These are phyloP conservation scores for Eleginops maclovinus DNA, from an alignment of 2,113 vertebrate genomes.

Conservation along the genomic window DNA sequence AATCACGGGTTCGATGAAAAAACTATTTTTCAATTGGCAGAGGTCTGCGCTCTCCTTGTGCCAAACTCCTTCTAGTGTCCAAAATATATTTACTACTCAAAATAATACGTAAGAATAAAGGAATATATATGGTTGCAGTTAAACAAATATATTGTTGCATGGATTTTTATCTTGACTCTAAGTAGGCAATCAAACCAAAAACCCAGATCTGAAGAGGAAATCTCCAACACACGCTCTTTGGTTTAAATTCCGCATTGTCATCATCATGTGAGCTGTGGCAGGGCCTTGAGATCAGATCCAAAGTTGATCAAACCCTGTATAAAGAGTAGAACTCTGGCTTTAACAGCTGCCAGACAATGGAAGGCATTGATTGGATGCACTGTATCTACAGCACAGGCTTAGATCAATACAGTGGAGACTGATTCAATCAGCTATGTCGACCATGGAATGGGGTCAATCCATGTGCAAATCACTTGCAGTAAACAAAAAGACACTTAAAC, in stretches of 20 bases:
- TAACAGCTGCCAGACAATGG: slow-evolving; percentile 38
- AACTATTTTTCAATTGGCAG: too few relatives aligned
- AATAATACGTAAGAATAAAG: neutral
- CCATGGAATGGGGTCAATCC: neutral
- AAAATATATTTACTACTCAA: neutral
- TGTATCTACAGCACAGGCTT: slow-evolving; percentile 32
- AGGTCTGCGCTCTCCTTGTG: too few relatives aligned
- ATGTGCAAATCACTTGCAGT: slow-evolving; percentile 10
- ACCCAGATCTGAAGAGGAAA: neutral
- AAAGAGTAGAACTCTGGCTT: slow-evolving; percentile 43
- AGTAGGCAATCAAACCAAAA: neutral
- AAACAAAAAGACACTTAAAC: slow-evolving; percentile 12
- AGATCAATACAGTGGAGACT: slow-evolving; percentile 52
- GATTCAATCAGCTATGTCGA: slow-evolving; percentile 37
- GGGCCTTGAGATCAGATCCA: slow-evolving; percentile 23
- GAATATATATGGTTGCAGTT: neutral
- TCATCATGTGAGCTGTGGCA: slow-evolving; percentile 25
- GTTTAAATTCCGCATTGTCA: slow-evolving; percentile 28
- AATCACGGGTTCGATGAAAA: too few relatives aligned
- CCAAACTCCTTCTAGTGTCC: neutral
- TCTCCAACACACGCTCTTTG: slow-evolving; percentile 14
- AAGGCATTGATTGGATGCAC: slow-evolving; percentile 49
- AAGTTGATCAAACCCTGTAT: slow-evolving; percentile 56
- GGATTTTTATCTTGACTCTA: neutral
- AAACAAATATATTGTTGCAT: neutral